Conservation (phyloP, 2,113 vertebrate genomes). For the Calypte anna region DNA sequence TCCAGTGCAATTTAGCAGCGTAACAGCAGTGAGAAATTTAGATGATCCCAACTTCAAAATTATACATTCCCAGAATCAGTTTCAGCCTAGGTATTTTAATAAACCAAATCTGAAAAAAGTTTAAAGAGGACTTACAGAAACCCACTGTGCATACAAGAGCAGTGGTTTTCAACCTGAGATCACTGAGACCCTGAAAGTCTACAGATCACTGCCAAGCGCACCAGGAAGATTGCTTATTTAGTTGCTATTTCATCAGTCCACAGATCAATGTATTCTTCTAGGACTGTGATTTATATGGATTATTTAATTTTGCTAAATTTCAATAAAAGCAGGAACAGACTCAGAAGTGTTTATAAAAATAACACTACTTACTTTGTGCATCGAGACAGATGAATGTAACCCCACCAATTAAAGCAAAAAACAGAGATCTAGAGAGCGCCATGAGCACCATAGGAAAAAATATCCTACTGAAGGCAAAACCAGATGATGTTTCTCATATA, state of each 20-base stretch:
- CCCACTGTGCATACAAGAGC: not conserved
- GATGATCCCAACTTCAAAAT: not conserved
- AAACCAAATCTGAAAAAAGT: not conserved
- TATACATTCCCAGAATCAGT: not conserved
- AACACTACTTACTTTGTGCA: conserved; percentile 44
- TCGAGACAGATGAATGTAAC: not conserved
- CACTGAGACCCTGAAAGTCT: not conserved
- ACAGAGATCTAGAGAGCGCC: not conserved
- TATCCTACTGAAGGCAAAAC: not conserved
- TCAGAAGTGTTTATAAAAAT: not conserved
- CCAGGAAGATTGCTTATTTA: not conserved
- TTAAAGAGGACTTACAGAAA: not conserved
- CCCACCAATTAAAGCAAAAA: not conserved
- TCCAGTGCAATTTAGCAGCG: not conserved
- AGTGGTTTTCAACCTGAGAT: not conserved
- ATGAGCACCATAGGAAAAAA: not conserved
- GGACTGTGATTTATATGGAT: not conserved
- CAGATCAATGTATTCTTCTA: not conserved
- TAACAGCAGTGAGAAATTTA: not conserved
- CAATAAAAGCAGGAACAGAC: not conserved
- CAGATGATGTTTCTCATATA: not conserved
- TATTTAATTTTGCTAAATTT: not conserved
- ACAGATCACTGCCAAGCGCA: not conserved
- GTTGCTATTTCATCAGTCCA: not conserved
- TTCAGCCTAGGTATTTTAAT: not conserved